Percentiles rank a stretch among this genome's conserved stretches.
phyloP scores from a whole-genome alignment of 2,113 vertebrate species.

The Pygathrix nemaeus region DNA sequence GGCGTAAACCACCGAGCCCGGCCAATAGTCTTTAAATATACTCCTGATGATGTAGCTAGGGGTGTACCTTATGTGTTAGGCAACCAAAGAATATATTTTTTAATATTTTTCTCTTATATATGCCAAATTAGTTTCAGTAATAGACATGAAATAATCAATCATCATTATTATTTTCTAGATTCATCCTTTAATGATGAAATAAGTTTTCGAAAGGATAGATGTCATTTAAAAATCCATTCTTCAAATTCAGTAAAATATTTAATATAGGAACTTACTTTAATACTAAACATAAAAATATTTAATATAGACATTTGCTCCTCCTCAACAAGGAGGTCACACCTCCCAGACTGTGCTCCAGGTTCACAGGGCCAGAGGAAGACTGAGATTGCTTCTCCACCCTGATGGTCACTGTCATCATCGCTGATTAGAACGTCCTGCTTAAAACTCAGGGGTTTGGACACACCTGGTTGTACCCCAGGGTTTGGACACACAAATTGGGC shows the following conservation, averaged over 20 bases:
- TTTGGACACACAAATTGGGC: accelerated
- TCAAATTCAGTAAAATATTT: background rate
- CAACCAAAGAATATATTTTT: background rate
- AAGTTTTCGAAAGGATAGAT: background rate
- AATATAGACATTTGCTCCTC: background rate
- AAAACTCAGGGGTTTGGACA: background rate
- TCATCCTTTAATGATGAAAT: background rate
- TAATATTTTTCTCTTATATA: accelerated
- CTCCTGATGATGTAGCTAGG: accelerated
- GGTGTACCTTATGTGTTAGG: accelerated
- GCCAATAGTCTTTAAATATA: background rate
- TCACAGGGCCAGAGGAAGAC: too few species aligned
- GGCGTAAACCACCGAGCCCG: accelerated
- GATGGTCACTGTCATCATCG: accelerated
- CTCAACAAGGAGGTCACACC: accelerated
- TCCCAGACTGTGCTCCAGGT: too few species aligned
- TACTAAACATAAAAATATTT: background rate
- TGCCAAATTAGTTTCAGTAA: background rate
- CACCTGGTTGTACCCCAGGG: too few species aligned
- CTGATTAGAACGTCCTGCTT: background rate
- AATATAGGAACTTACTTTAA: background rate
- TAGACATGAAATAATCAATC: background rate
- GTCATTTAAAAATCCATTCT: background rate
- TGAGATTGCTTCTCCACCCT: background rate
- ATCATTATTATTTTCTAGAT: background rate